Evolutionary conservation across 1,140 invertebrate species (phyloP).

Genomic region (Onthophagus taurus): DNA sequence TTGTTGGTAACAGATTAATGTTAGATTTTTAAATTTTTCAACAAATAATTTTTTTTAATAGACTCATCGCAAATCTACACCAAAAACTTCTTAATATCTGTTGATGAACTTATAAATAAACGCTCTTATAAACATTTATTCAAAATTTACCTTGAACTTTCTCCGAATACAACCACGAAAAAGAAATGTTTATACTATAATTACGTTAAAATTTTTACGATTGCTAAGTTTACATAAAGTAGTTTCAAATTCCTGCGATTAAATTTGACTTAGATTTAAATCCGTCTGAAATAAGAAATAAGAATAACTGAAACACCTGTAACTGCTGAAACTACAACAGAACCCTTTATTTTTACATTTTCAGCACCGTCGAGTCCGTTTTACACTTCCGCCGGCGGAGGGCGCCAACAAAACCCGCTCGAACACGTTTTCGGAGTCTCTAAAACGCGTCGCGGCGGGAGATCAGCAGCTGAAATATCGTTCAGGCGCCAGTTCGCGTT

Average conservation of each 20-base stretch:
- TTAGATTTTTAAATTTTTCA: too few relatives aligned
- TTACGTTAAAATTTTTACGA: too few relatives aligned
- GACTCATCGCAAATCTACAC: too few relatives aligned
- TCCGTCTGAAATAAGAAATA: neutral
- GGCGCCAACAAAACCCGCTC: slow-evolving; percentile 23
- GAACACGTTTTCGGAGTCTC: slow-evolving; percentile 3
- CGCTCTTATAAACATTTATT: too few relatives aligned
- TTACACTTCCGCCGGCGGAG: slow-evolving; percentile 29
- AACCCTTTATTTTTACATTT: neutral
- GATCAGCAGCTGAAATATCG: neutral
- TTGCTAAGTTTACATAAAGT: neutral
- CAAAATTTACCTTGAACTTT: too few relatives aligned
- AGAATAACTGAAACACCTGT: neutral
- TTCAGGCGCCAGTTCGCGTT: neutral
- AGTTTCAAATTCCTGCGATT: neutral
- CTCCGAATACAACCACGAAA: too few relatives aligned
- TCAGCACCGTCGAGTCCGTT: slow-evolving; percentile 25
- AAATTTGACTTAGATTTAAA: neutral
- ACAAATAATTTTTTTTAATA: too few relatives aligned
- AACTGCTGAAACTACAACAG: too few relatives aligned
- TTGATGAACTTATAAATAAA: too few relatives aligned
- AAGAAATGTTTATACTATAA: too few relatives aligned
- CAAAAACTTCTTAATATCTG: too few relatives aligned
- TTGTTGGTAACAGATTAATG: too few relatives aligned
- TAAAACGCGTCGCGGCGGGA: neutral